phyloP scores from a whole-genome alignment of 2,113 vertebrate species.

The Bufo gargarizans region DNA sequence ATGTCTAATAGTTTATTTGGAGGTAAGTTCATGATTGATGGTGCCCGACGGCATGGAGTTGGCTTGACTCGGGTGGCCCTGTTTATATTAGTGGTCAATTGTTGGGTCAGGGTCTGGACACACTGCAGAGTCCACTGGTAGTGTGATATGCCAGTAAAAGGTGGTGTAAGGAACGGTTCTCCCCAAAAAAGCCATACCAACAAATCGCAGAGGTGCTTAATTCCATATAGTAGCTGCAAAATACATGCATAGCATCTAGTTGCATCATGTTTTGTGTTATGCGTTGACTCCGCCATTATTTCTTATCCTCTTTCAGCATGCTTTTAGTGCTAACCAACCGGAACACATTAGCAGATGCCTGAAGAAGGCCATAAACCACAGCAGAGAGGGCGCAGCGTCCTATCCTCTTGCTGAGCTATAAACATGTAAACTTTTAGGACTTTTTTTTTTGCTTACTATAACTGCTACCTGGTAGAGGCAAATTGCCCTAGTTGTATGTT shows the following conservation, averaged over 20 bases:
- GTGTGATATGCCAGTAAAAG: no score
- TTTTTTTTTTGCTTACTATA: not conserved
- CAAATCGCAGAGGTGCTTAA: not conserved
- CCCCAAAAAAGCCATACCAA: no score
- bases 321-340: slow-evolving; percentile 53
- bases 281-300: not conserved
- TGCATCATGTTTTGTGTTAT: not conserved
- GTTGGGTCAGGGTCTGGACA: no score
- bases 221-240: not conserved
- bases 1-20: no score
- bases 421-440: slow-evolving; percentile 22
- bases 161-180: no score
- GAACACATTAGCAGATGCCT: slow-evolving; percentile 48
- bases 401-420: slow-evolving; percentile 31
- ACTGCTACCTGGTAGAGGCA: not conserved
- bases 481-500: not conserved
- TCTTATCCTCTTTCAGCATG: slow-evolving; percentile 29
- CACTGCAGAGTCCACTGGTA: no score
- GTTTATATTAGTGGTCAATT: not conserved
- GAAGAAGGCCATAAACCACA: slow-evolving; percentile 52
- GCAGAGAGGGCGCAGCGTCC: slow-evolving; percentile 17
- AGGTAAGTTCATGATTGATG: no score
- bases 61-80: not conserved
- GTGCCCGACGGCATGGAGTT: no score
- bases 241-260: not conserved